A percentile compares a stretch with the other conserved stretches of the same genome.
phyloP scores from a whole-genome alignment of 2,113 vertebrate genomes.

The Dromiciops gliroides region DNA sequence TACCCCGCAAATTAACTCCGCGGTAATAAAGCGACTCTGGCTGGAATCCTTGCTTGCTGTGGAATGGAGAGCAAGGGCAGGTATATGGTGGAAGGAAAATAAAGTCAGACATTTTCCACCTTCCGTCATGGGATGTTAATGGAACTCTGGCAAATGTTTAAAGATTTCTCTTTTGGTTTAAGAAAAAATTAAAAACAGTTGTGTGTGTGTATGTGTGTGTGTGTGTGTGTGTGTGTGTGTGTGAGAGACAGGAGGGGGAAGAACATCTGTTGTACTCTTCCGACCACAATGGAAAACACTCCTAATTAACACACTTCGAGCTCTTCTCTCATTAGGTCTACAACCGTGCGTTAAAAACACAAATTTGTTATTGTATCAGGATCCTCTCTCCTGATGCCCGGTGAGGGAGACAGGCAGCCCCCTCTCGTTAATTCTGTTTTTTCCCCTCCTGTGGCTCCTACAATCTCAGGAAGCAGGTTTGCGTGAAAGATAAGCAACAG shows the following conservation, averaged over 20 bases:
- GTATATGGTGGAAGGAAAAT: constrained; percentile 78
- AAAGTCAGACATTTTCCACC: constrained; percentile 84
- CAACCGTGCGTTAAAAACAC: constrained; percentile 82
- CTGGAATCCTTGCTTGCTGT: constrained; percentile 74
- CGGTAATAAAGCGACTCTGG: constrained; percentile 81
- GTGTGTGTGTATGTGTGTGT: background rate
- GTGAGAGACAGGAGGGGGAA: constrained; percentile 62
- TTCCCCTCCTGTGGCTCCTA: constrained; percentile 41
- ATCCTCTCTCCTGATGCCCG: constrained; percentile 72
- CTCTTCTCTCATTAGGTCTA: constrained; percentile 77
- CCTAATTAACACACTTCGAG: constrained; percentile 82
- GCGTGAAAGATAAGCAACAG: constrained; percentile 81
- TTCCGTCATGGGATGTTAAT: constrained; percentile 82
- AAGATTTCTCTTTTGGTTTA: constrained; percentile 83
- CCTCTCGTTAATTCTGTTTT: constrained; percentile 11
- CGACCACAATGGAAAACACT: constrained; percentile 79
- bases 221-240: background rate
- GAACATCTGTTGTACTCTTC: constrained; percentile 84
- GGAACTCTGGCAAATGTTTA: constrained; percentile 87
- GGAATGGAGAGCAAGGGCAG: constrained; percentile 75
- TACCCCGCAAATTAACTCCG: constrained; percentile 82
- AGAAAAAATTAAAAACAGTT: constrained; percentile 86
- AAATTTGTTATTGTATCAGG: constrained; percentile 72
- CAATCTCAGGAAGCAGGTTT: constrained; percentile 81
- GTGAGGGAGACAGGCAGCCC: constrained; percentile 46